These are phyloP conservation scores for Oncorhynchus masou DNA, from an alignment of 2,113 vertebrate genomes.

Conservation along the genomic window DNA sequence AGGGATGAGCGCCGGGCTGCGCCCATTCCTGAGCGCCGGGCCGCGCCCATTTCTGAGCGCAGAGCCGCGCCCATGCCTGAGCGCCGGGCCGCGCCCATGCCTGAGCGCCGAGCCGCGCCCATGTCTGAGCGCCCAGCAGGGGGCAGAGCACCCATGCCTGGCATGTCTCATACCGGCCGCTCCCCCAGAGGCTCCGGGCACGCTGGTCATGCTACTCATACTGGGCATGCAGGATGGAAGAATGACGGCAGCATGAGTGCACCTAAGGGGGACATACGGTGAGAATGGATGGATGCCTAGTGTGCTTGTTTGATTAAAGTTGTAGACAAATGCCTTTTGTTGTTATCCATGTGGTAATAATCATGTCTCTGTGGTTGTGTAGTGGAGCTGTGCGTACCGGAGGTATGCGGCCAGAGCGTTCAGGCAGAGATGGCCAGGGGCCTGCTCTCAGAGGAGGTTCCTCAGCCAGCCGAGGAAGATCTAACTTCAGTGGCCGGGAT, in stretches of 20 bases:
- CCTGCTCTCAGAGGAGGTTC: conserved; percentile 80
- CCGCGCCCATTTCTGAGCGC: conserved; percentile 57
- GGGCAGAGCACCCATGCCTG: conserved; percentile 67
- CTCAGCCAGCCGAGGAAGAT: conserved; percentile 78
- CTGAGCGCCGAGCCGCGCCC: conserved; percentile 29
- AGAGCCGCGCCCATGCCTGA: conserved; percentile 78
- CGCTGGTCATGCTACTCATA: conserved; percentile 62
- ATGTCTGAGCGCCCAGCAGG: conserved; percentile 67
- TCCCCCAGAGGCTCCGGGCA: conserved; percentile 82
- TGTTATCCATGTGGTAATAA: neutral
- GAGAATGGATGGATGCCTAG: conserved; percentile 17
- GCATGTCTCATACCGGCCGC: conserved; percentile 77
- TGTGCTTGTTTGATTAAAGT: neutral
- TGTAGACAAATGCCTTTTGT: neutral
- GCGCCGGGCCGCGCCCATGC: conserved; percentile 65
- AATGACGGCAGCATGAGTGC: conserved; percentile 76
- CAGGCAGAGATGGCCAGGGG: conserved; percentile 84
- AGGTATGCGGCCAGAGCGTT: conserved; percentile 79
- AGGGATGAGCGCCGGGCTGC: conserved; percentile 86
- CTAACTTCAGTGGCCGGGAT: conserved; percentile 80
- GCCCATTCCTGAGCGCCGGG: conserved; percentile 76
- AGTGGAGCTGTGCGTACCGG: conserved; percentile 64
- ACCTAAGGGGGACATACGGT: conserved; percentile 90
- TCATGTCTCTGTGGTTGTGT: conserved; percentile 5
- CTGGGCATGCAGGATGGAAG: conserved; percentile 83